Evolutionary conservation across 2,888 invertebrate species (phyloP), one percentile per base, ranked within the genome.

Genomic region (Torymus texanus): DNA sequence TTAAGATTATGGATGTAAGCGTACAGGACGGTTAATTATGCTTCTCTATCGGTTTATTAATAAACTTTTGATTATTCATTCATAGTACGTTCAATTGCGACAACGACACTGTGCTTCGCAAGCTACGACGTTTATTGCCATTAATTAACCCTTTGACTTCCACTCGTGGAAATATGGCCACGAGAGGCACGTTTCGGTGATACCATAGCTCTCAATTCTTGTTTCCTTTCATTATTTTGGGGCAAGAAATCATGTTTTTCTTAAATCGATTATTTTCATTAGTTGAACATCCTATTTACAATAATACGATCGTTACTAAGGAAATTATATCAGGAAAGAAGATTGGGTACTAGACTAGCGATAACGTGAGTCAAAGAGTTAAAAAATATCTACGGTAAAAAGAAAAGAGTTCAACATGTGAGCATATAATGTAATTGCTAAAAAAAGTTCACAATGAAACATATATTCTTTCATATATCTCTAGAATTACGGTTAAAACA

Each of bases 31-130:
- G 16, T 76, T 21, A 21, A 21, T 21, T 56, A 21, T 13, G 12
- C 51, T 59, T 13, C 5, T 65, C 0, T n/a, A 63, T 66, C 24
- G 55, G 50, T 55, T 73, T 71, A 65, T 72, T 41, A 56, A 16
- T 55, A 56, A 73, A 41, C 67, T 73, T 78, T 73, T 73, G 55
- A 78, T 78, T 73, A 21, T 41, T 78, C 50, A 13, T 73, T 50
- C 55, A 10, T 61, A 12, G 24, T 71, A 51, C 56, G 14, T 62
- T 59, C 61, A 61, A 72, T 78, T 66, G 71, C 51, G 12, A 21
- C 41, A 72, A 24, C 8, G 16, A 68, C 50, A 62, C 55, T 75
- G 29, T 68, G 14, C 66, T 73, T 50, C 11, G 50, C 58, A 24
- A 10, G 13, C 55, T 24, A 13, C 13, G 50, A n/a, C 18, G 29